These are phyloP conservation scores for Dolichopus griseipennis DNA, from an alignment of 2,888 invertebrate genomes.

Conservation along the genomic window DNA sequence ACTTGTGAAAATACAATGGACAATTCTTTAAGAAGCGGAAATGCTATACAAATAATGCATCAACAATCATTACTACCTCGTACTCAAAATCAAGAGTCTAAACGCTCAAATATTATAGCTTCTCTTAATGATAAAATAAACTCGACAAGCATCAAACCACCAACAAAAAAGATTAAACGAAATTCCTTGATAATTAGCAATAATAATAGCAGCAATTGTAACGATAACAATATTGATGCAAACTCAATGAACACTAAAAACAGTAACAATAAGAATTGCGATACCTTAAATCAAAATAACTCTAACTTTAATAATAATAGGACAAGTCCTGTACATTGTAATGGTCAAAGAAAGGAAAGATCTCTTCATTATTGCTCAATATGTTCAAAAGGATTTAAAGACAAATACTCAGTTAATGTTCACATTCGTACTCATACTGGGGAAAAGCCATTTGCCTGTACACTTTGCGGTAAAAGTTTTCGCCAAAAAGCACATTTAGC, in stretches of 20 bases:
- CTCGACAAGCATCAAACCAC: conserved; percentile 49
- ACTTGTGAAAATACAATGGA: conserved; percentile 24
- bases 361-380: conserved; percentile 87
- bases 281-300: conserved; percentile 30
- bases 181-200: conserved; percentile 39
- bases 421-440: conserved; percentile 97
- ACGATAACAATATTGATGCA: conserved; percentile 36
- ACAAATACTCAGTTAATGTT: conserved; percentile 95
- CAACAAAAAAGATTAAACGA: conserved; percentile 62
- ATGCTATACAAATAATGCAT: neutral
- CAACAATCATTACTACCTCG: conserved; percentile 42
- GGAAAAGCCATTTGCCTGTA: conserved; percentile 94
- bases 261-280: conserved; percentile 30
- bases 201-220: conserved; percentile 45
- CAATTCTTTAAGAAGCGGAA: neutral
- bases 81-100: conserved; percentile 43
- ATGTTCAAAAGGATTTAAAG: conserved; percentile 88
- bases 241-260: conserved; percentile 28
- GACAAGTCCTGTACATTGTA: conserved; percentile 44
- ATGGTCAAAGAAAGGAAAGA: conserved; percentile 73
- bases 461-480: conserved; percentile 87
- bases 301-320: conserved; percentile 34
- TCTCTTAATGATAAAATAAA: conserved; percentile 45
- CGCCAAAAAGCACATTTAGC: conserved; percentile 86
- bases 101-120: conserved; percentile 52